Conservation (phyloP, 2,888 invertebrate genomes). For the Tribolium freemani region DNA sequence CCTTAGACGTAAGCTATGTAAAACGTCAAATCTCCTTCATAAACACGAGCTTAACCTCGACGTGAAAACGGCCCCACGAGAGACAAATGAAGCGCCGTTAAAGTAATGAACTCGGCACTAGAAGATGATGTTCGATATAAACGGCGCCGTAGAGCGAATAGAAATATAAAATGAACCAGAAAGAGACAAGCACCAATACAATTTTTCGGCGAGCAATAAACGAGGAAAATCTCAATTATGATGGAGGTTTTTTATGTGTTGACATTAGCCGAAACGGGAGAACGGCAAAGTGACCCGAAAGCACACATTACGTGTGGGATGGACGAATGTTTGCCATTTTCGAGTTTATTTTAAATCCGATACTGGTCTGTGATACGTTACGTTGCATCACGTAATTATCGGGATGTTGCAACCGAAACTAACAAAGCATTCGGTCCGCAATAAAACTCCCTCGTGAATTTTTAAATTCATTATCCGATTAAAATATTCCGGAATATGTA, state of each 20-base stretch:
- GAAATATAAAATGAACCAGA: neutral
- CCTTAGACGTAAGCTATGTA: constrained; percentile 7
- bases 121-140: neutral
- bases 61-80: constrained; percentile 10
- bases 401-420: no score
- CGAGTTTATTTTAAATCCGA: no score
- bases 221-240: neutral
- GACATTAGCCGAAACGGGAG: neutral
- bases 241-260: neutral
- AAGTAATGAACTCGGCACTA: neutral
- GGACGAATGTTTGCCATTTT: no score
- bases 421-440: no score
- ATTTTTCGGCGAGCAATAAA: neutral
- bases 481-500: no score
- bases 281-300: neutral
- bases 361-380: no score
- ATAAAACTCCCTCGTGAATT: no score
- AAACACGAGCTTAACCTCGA: constrained; percentile 11
- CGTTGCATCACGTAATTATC: no score
- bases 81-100: constrained; percentile 23
- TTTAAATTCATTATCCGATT: no score
- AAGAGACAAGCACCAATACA: neutral
- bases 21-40: constrained; percentile 30
- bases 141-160: neutral
- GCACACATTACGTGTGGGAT: neutral